Percentiles rank a stretch among this genome's conserved stretches.
phyloP scores from a whole-genome alignment of 30 jellyfish, hydroid and myxozoan species.

The Chrysaora quinquecirrha region DNA sequence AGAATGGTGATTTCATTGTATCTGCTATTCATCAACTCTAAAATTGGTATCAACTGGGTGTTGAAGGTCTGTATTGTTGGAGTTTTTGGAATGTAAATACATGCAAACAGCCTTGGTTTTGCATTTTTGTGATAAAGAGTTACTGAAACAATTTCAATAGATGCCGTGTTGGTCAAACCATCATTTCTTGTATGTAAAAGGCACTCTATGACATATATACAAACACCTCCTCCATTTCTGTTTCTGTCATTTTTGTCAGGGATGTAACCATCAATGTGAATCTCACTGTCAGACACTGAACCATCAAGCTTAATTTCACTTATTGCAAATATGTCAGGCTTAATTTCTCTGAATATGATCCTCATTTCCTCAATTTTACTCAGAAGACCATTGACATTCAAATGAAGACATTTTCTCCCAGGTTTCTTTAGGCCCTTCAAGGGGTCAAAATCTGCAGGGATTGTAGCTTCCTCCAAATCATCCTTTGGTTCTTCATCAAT shows the following conservation, averaged over 20 bases:
- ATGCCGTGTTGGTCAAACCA: constrained; percentile 43
- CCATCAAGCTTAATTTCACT: constrained; percentile 13
- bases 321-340: constrained; percentile 29
- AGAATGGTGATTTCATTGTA: constrained; percentile 42
- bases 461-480: too few species aligned
- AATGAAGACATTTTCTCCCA: too few species aligned
- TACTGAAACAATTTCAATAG: constrained; percentile 47
- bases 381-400: too few species aligned
- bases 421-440: too few species aligned
- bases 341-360: too few species aligned
- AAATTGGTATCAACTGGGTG: constrained; percentile 46
- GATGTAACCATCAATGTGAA: constrained; percentile 57
- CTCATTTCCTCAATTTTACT: too few species aligned
- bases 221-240: constrained; percentile 51
- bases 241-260: constrained; percentile 41
- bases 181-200: constrained; percentile 50
- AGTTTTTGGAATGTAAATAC: constrained; percentile 42
- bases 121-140: constrained; percentile 35
- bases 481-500: too few species aligned
- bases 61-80: constrained; percentile 35
- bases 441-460: too few species aligned
- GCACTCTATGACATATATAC: constrained; percentile 43
- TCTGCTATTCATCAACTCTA: constrained; percentile 30
- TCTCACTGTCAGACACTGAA: constrained; percentile 42
- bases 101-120: constrained; percentile 52